Conservation (phyloP, 2,888 invertebrate species). For the Drosophila birchii region DNA sequence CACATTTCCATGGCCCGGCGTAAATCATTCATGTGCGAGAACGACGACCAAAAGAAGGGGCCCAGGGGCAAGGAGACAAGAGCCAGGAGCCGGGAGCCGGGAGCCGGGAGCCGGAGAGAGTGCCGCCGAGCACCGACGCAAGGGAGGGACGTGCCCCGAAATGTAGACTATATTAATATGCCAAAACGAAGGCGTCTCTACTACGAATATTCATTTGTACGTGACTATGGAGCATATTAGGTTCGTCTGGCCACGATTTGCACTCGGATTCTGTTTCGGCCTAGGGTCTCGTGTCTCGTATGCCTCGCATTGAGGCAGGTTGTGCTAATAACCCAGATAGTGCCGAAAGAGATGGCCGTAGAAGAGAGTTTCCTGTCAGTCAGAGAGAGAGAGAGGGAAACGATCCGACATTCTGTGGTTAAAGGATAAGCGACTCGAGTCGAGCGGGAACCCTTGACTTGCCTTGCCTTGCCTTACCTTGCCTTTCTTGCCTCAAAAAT, state of each 20-base stretch:
- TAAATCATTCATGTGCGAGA: conserved; percentile 76
- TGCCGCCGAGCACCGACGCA: conserved; percentile 2
- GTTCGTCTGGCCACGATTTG: conserved; percentile 52
- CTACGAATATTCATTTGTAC: conserved; percentile 80
- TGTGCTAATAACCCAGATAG: conserved; percentile 80
- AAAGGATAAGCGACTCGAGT: conserved; percentile 15
- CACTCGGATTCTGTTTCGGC: conserved; percentile 25
- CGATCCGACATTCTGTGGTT: conserved; percentile 40
- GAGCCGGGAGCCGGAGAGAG: not conserved
- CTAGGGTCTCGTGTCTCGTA: conserved; percentile 31
- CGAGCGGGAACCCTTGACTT: conserved; percentile 25
- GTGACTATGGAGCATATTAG: conserved; percentile 78
- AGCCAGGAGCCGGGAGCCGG: not conserved
- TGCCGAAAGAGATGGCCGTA: conserved; percentile 21
- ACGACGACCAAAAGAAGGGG: not conserved
- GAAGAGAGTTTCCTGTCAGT: conserved; percentile 2
- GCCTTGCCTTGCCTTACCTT: conserved; percentile 14
- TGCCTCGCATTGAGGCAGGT: conserved; percentile 71
- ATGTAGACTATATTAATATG: conserved; percentile 79
- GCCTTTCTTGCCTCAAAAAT: conserved; percentile 45
- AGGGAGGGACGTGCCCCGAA: conserved; percentile 44
- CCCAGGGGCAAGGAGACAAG: not conserved
- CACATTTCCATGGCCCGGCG: conserved; percentile 70
- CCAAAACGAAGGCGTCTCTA: conserved; percentile 73
- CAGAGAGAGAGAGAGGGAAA: not conserved